phyloP scores from a whole-genome alignment of 2,797 vertebrate genomes.

The Sebastes ruberrimus region DNA sequence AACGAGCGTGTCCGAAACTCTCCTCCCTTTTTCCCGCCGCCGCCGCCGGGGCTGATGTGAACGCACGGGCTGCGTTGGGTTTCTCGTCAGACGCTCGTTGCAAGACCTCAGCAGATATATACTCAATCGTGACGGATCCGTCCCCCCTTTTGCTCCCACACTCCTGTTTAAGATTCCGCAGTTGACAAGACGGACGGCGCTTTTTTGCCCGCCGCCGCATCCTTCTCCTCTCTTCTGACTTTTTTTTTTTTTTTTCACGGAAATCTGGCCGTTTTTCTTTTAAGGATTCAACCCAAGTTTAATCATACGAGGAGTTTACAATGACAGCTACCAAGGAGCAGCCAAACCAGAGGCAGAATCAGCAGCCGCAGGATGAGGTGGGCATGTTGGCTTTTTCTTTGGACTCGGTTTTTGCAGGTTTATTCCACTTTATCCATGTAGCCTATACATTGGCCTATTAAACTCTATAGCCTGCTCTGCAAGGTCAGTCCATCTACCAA shows the following conservation, averaged over 20 bases:
- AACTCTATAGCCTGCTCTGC: slow-evolving; percentile 4
- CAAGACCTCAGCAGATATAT: slow-evolving; percentile 32
- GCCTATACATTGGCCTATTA: background rate
- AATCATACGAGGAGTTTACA: slow-evolving; percentile 60
- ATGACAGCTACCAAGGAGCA: slow-evolving; percentile 92
- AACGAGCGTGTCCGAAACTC: slow-evolving; percentile 34
- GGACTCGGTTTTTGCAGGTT: slow-evolving; percentile 5
- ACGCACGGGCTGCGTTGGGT: slow-evolving; percentile 47
- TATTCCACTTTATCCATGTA: slow-evolving; percentile 24
- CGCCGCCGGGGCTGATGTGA: slow-evolving; percentile 27
- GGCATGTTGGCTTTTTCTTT: background rate
- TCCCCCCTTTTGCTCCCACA: slow-evolving; percentile 21
- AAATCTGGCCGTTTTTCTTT: background rate
- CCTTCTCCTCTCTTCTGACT: slow-evolving; percentile 1
- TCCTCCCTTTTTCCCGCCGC: slow-evolving; percentile 14
- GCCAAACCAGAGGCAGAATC: slow-evolving; percentile 75
- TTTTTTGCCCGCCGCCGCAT: background rate
- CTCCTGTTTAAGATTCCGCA: slow-evolving; percentile 67
- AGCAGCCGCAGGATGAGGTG: slow-evolving; percentile 77
- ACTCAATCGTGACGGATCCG: slow-evolving; percentile 66
- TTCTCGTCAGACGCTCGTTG: slow-evolving; percentile 39
- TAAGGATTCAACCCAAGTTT: slow-evolving; percentile 46
- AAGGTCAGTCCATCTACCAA: background rate
- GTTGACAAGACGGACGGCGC: slow-evolving; percentile 40
- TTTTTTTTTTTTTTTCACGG: background rate